A percentile compares a stretch with the other conserved stretches of the same genome.
These are phyloP conservation scores for Hepsetus odoe DNA, from an alignment of 2,113 vertebrate genomes.

Conservation along the genomic window DNA sequence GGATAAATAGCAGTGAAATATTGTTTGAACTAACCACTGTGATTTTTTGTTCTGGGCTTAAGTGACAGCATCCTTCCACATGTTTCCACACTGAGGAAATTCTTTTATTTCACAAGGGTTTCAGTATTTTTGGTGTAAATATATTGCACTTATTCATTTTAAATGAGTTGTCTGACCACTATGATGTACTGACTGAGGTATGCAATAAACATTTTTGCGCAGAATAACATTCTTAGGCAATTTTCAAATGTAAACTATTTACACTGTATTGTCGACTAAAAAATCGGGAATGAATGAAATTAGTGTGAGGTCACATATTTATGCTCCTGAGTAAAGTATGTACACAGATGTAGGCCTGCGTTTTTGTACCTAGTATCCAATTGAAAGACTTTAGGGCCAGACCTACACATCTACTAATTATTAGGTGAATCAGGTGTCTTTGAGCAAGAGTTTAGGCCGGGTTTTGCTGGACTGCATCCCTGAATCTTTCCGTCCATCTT, in stretches of 20 bases:
- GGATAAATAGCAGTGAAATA: slow-evolving; percentile 1
- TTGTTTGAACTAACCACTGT: neutral
- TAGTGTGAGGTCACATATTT: too few species aligned
- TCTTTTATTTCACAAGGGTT: neutral
- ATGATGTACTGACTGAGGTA: too few species aligned
- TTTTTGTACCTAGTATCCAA: neutral
- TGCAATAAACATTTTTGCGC: too few species aligned
- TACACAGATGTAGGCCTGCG: too few species aligned
- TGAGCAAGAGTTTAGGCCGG: neutral
- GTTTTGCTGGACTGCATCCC: neutral
- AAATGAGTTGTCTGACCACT: too few species aligned
- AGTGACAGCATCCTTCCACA: neutral
- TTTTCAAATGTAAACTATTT: neutral
- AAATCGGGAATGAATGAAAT: too few species aligned
- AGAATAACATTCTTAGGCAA: too few species aligned
- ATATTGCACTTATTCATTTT: too few species aligned
- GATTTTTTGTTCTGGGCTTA: neutral
- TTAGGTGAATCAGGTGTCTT: too few species aligned
- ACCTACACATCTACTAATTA: neutral
- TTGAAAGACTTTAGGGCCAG: neutral
- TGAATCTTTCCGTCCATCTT: neutral
- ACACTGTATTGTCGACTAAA: too few species aligned
- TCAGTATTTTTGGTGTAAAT: too few species aligned
- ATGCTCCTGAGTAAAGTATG: too few species aligned
- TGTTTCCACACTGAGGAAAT: neutral